phyloP scores from a whole-genome alignment of 2,888 invertebrate species.

The Latheticus oryzae region DNA sequence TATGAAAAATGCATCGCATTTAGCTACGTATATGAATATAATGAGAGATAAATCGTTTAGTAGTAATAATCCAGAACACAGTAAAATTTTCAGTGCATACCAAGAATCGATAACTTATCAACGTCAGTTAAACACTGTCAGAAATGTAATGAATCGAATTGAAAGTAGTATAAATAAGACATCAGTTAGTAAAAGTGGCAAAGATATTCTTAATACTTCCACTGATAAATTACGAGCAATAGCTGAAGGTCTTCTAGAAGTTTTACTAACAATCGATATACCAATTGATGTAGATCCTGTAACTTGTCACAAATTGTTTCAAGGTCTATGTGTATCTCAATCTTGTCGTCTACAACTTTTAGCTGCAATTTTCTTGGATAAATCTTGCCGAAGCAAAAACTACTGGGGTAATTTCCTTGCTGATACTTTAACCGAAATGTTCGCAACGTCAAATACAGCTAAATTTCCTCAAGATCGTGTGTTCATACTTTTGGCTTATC shows the following conservation, averaged over 20 bases:
- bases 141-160: conserved; percentile 79
- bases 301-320: conserved; percentile 75
- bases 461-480: conserved; percentile 90
- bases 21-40: conserved; percentile 82
- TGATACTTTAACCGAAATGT: conserved; percentile 81
- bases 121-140: conserved; percentile 87
- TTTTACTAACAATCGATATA: conserved; percentile 70
- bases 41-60: conserved; percentile 58
- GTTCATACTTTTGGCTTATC: conserved; percentile 86
- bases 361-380: conserved; percentile 81
- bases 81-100: conserved; percentile 68
- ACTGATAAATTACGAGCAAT: conserved; percentile 87
- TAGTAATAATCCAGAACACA: conserved; percentile 63
- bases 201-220: conserved; percentile 70
- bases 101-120: conserved; percentile 90
- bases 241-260: conserved; percentile 84
- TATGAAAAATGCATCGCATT: conserved; percentile 83
- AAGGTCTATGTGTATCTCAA: conserved; percentile 80
- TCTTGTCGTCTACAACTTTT: conserved; percentile 83
- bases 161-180: conserved; percentile 66
- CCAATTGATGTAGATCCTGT: conserved; percentile 60
- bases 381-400: conserved; percentile 59
- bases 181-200: conserved; percentile 10
- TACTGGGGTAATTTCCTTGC: conserved; percentile 96
- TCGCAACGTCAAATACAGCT: conserved; percentile 80